phyloP scores from a whole-genome alignment of 37 sponge, comb jelly and placozoan species.

The Ianthella basta region DNA sequence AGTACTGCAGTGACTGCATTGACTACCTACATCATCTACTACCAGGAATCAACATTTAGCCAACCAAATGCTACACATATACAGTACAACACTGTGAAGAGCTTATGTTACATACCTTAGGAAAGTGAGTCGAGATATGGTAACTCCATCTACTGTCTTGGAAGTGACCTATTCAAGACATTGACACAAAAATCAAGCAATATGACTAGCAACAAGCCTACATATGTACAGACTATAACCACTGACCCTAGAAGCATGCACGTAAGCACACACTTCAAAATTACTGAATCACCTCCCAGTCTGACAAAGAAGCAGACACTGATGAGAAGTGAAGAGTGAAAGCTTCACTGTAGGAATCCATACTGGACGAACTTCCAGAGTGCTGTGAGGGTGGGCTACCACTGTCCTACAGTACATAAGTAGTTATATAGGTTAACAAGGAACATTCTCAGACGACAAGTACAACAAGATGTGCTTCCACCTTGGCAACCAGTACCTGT shows the following conservation, averaged over 20 bases:
- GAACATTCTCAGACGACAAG: too few species aligned
- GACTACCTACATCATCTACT: too few species aligned
- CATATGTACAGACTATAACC: too few species aligned
- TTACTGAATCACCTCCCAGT: too few species aligned
- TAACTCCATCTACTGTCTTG: constrained; percentile 8
- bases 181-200: not conserved
- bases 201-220: too few species aligned
- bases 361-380: not conserved
- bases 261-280: too few species aligned
- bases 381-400: not conserved
- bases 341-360: not conserved
- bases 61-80: not conserved
- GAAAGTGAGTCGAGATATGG: not conserved
- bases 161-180: not conserved
- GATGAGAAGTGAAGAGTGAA: constrained; percentile 6
- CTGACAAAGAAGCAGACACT: not conserved
- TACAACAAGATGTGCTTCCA: too few species aligned
- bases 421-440: too few species aligned
- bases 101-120: not conserved
- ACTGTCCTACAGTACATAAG: too few species aligned
- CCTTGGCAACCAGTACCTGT: too few species aligned
- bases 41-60: too few species aligned
- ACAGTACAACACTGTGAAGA: not conserved
- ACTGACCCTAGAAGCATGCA: not conserved
- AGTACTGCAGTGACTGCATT: too few species aligned